Evolutionary conservation across 2,113 vertebrate genomes (phyloP).

Genomic region (Laticauda colubrina): DNA sequence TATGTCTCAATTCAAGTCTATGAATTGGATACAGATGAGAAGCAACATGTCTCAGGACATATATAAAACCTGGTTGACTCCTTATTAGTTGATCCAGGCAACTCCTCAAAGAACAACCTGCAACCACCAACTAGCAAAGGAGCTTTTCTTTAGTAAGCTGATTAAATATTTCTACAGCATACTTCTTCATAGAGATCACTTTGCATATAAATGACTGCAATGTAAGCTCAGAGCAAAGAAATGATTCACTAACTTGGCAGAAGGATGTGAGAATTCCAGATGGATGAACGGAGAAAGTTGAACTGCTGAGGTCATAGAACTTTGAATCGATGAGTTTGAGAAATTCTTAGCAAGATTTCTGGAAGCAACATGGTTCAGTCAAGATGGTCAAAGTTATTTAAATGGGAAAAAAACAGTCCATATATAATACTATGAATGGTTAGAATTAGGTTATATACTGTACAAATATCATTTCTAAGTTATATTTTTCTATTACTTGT

Average conservation of each 20-base stretch:
- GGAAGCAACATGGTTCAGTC: not conserved
- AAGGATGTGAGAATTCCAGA: constrained; percentile 42
- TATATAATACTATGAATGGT: not conserved
- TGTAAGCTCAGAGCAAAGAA: constrained; percentile 36
- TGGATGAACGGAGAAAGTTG: constrained; percentile 32
- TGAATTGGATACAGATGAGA: not conserved
- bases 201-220: not conserved
- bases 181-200: not conserved
- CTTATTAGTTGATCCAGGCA: not conserved
- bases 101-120: not conserved
- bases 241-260: constrained; percentile 50
- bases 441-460: not conserved
- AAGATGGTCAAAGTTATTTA: not conserved
- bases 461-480: not conserved
- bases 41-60: not conserved
- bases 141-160: not conserved
- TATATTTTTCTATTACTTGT: not conserved
- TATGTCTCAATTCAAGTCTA: not conserved
- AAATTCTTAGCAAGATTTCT: constrained; percentile 1
- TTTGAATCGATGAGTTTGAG: not conserved
- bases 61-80: not conserved
- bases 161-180: not conserved
- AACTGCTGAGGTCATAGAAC: constrained; percentile 1
- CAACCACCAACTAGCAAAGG: not conserved
- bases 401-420: not conserved